Base-by-base conservation (phyloP, 2,797 vertebrate species). In the Catamblyrhynchus diadema region DNA sequence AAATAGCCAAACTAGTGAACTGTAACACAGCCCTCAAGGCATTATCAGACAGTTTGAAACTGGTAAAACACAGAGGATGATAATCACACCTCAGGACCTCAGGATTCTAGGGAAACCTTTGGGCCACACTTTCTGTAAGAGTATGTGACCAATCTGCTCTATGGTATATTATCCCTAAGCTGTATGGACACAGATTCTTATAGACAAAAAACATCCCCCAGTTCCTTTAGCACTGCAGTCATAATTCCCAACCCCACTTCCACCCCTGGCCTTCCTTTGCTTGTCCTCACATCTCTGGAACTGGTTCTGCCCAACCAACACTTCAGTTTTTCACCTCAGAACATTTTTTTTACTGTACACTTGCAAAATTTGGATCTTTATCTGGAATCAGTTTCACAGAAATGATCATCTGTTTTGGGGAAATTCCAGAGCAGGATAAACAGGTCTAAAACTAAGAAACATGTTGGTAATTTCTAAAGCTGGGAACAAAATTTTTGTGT, bases 401-500 rank as follows among this genome's bases (percentile, higher is more conserved):
- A 66, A 56, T 70, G 41, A 25, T 56, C 1, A 9, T 10, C 22
- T 65, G 2, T 30, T 74, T 59, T 2, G 27, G 17, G 14, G 2
- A 7, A 75, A 66, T 62, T 75, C 9, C 51, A 48, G 79, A 57
- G 65, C 0, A 5, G 10, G 6, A 61, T 59, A 78, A 82, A 35
- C 5, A 79, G 32, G 3, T 37, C 5, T 62, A 69, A 83, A 93
- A 11, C 2, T 14, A 72, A 62, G 41, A 14, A 73, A 39, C 17
- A 53, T 1, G 3, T 59, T 56, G 6, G 28, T 72, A 2, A 69
- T 81, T 88, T 66, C 17, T 45, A 79, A 53, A 4, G 21, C 1
- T 20, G 13, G 14, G 4, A 91, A 37, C 0, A 72, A 30, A 7
- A 2, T 9, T n/a, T 5, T 39, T 33, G n/a, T 41, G 1, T 22